phyloP scores from a whole-genome alignment of 2,113 vertebrate genomes.

The Phrynocephalus versicolor region DNA sequence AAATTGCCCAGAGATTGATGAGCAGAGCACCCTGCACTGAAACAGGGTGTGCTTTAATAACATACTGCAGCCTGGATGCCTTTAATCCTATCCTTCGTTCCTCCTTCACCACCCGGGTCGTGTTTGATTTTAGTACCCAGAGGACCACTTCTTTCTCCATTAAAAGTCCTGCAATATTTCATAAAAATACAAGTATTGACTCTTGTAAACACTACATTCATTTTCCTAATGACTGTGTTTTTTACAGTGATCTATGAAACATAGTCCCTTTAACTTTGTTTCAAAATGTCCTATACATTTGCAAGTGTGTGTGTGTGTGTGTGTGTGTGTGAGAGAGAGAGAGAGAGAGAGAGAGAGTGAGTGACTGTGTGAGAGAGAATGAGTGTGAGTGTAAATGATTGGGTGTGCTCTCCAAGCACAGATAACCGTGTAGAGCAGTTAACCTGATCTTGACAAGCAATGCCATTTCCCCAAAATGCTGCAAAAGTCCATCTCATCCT shows the following conservation, averaged over 20 bases:
- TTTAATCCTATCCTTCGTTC: conserved; percentile 43
- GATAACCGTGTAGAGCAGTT: no score
- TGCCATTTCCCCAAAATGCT: no score
- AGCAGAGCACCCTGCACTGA: background rate
- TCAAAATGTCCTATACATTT: conserved; percentile 4
- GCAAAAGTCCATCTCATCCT: no score
- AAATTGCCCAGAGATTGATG: conserved; percentile 57
- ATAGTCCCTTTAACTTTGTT: conserved; percentile 10
- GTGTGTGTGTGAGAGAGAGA: no score
- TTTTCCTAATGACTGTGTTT: conserved; percentile 39
- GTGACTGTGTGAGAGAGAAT: no score
- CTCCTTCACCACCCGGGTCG: background rate
- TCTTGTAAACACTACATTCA: conserved; percentile 27
- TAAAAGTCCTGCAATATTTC: conserved; percentile 28
- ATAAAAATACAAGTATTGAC: conserved; percentile 52
- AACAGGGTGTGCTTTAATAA: conserved; percentile 7
- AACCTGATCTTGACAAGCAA: no score
- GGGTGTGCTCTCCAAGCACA: no score
- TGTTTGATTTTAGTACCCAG: conserved; percentile 20
- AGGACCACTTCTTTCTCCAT: background rate
- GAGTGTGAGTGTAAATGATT: no score
- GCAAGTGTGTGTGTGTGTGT: background rate
- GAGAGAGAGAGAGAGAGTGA: no score
- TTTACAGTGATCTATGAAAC: conserved; percentile 19
- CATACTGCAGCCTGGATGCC: background rate